Conservation (phyloP, 2,797 vertebrate species). For the Diplodus sargus region DNA sequence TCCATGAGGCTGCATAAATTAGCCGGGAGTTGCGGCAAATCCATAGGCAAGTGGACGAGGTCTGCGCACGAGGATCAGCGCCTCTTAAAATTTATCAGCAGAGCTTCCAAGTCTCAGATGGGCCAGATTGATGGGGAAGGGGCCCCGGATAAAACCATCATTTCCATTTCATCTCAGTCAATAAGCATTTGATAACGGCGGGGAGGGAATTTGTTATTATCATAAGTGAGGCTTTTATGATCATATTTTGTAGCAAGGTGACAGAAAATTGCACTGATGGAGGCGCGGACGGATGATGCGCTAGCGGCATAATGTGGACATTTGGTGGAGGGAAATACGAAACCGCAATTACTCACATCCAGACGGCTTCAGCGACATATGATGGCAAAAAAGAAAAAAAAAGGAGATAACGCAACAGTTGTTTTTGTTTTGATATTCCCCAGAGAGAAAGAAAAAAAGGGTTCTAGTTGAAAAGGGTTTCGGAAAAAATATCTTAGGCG, state of each 20-base stretch:
- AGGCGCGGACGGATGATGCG: constrained; percentile 51
- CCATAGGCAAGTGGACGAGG: constrained; percentile 65
- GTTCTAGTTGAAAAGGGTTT: constrained; percentile 12
- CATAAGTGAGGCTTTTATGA: constrained; percentile 67
- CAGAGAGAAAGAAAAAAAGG: constrained; percentile 1
- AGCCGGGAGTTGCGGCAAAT: constrained; percentile 69
- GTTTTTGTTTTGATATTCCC: constrained; percentile 26
- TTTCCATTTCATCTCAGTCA: constrained; percentile 79
- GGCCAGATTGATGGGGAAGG: constrained; percentile 66
- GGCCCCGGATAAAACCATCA: constrained; percentile 62
- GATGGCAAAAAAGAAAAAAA: background rate
- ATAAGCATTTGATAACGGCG: constrained; percentile 70
- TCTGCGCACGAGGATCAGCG: constrained; percentile 58
- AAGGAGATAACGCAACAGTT: background rate
- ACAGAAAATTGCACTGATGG: constrained; percentile 71
- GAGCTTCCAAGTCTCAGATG: constrained; percentile 56
- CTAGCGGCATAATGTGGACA: constrained; percentile 48
- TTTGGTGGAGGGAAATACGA: constrained; percentile 41
- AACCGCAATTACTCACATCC: constrained; percentile 37
- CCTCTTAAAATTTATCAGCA: constrained; percentile 64
- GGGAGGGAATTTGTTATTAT: constrained; percentile 64
- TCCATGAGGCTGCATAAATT: constrained; percentile 85
- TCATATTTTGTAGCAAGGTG: constrained; percentile 68
- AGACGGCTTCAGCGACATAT: constrained; percentile 14
- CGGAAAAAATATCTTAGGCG: background rate